A percentile compares a stretch with the other conserved stretches of the same genome.
These are phyloP conservation scores for Xenotilapia leptura DNA, from an alignment of 2,113 vertebrate genomes.

Conservation along the genomic window DNA sequence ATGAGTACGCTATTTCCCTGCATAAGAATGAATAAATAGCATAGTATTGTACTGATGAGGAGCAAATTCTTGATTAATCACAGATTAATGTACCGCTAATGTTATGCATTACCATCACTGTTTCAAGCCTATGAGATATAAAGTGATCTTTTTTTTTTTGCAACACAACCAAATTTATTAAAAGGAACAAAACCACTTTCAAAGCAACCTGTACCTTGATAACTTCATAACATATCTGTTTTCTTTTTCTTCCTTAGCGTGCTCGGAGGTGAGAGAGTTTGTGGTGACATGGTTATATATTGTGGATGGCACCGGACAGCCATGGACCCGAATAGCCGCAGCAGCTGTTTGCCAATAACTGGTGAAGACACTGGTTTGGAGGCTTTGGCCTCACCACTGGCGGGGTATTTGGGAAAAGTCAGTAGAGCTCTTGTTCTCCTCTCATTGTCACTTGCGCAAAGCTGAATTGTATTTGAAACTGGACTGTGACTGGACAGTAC, in stretches of 20 bases:
- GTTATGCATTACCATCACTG: background rate
- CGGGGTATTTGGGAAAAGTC: constrained; percentile 99
- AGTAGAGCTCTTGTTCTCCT: constrained; percentile 83
- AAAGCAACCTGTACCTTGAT: background rate
- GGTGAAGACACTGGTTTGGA: constrained; percentile 89
- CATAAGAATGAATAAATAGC: background rate
- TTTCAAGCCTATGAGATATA: background rate
- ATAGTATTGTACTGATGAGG: background rate
- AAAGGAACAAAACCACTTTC: background rate
- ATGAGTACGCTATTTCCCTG: background rate
- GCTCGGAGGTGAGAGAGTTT: constrained; percentile 28
- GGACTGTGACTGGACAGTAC: constrained; percentile 41
- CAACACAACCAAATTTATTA: background rate
- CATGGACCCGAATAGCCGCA: constrained; percentile 78
- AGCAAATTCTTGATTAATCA: background rate
- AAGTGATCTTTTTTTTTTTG: background rate
- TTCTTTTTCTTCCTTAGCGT: constrained; percentile 73
- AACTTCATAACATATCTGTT: constrained; percentile 8
- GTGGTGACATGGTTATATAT: constrained; percentile 82
- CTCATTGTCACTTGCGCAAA: constrained; percentile 88
- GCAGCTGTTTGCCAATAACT: constrained; percentile 86
- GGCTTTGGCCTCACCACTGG: constrained; percentile 84
- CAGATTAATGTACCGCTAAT: background rate
- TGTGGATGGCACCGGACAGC: constrained; percentile 78
- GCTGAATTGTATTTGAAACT: constrained; percentile 74